Evolutionary conservation across 2,797 vertebrate species (phyloP), one percentile per base, ranked within the genome.

Genomic region (Poeciliopsis infans): DNA sequence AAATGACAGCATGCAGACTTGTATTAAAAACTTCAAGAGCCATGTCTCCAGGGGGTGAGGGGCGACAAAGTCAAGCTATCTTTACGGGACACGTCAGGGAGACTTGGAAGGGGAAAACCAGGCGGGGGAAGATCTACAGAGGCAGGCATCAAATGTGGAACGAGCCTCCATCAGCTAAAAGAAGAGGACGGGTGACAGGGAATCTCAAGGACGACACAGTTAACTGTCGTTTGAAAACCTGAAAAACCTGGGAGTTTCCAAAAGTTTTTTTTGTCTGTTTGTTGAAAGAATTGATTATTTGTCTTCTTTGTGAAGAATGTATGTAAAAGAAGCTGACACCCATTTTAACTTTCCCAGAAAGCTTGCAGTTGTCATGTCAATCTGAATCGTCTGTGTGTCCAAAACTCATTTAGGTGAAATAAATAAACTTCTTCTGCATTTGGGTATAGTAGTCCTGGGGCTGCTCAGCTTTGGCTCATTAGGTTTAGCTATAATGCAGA

Each of bases 1-100:
- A 85, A 77, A 86, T 89, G 92, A 93, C 90, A 92, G 81, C 84
- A 72, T 83, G 85, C 85, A 91, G 89, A 82, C 86, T 49, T 5
- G 68, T 76, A 68, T 46, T 81, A 80, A 81, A 82, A 78, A 83
- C 83, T 86, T 79, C 90, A 70, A 61, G 51, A 85, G 75, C 77
- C 72, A 68, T 68, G 78, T 76, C 85, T 66, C 78, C 4, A 25
- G 69, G 74, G 79, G 28, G n/a, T 31, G 66, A 31, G 46, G 51
- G 76, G 84, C 81, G 85, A 91, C 88, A 92, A 92, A 90, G 86
- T 79, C 51, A 79, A 74, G 72, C 77, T 80, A 45, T 87, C 86
- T 90, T 88, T 88, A 91, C 70, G 64, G 83, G 84, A 86, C 83
- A 83, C 74, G 86, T 89, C 73, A 86, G 59, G 53, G 75, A 78